phyloP scores from a whole-genome alignment of 30 jellyfish, hydroid and myxozoan species.

The Chrysaora quinquecirrha region DNA sequence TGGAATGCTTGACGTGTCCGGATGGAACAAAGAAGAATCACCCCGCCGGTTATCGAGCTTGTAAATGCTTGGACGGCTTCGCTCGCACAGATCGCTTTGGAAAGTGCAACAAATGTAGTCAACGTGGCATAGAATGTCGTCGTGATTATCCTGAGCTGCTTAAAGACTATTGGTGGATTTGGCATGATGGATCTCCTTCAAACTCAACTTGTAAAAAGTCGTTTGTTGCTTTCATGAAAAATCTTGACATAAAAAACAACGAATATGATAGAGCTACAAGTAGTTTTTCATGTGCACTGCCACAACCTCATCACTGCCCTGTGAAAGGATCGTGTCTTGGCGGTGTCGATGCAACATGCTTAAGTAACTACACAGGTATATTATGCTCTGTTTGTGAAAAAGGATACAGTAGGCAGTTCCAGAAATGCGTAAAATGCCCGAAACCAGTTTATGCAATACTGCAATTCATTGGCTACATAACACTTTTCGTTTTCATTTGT shows the following conservation, averaged over 20 bases:
- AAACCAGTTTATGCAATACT: conserved; percentile 3
- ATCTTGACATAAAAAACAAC: conserved; percentile 20
- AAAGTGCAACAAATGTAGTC: conserved; percentile 39
- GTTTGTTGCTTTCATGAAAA: conserved; percentile 9
- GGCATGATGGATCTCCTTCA: conserved; percentile 22
- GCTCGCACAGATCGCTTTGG: conserved; percentile 63
- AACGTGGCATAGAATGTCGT: conserved; percentile 30
- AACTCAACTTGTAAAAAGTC: neutral
- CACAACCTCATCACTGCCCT: conserved; percentile 59
- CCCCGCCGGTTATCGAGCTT: conserved; percentile 50
- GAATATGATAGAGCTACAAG: conserved; percentile 23
- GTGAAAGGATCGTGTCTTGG: conserved; percentile 59
- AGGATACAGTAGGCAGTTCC: conserved; percentile 42
- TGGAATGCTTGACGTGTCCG: conserved; percentile 69
- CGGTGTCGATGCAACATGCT: conserved; percentile 37
- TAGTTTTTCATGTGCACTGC: conserved; percentile 10
- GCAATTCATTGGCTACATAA: conserved; percentile 18
- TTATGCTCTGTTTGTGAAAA: conserved; percentile 55
- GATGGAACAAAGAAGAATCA: conserved; percentile 37
- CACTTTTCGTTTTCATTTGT: conserved; percentile 28
- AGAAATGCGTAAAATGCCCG: conserved; percentile 48
- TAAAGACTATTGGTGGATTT: conserved; percentile 50
- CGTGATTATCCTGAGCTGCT: conserved; percentile 18
- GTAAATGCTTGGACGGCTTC: conserved; percentile 47
- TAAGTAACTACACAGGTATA: conserved; percentile 44